Evolutionary conservation across 2,797 vertebrate genomes (phyloP).

Genomic region (Esox lucius): DNA sequence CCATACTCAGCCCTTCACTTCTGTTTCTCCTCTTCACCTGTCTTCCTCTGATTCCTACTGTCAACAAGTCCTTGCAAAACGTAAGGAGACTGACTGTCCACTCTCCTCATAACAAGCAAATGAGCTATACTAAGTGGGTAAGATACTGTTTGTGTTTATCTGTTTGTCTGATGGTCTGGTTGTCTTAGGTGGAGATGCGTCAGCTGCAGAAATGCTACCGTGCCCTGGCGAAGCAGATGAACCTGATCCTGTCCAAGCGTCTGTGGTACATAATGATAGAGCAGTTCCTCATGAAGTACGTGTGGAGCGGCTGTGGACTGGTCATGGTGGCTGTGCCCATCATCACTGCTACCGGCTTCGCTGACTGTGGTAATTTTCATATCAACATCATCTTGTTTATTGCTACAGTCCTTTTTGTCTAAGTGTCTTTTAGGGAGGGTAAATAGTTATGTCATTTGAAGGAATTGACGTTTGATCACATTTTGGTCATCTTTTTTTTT

Average conservation of each 20-base stretch:
- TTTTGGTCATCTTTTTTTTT: background rate
- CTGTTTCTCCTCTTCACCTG: too few species aligned
- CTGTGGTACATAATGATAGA: conserved; percentile 99
- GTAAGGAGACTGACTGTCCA: too few species aligned
- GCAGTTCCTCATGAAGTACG: conserved; percentile 99
- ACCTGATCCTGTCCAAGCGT: conserved; percentile 95
- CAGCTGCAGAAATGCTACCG: conserved; percentile 96
- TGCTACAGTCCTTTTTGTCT: background rate
- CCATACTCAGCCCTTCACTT: too few species aligned
- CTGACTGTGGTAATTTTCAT: conserved; percentile 84
- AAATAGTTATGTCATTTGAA: background rate
- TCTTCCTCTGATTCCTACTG: too few species aligned
- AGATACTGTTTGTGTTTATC: background rate
- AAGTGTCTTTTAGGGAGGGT: background rate
- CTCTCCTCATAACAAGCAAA: too few species aligned
- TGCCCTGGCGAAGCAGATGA: conserved; percentile 91
- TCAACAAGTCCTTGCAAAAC: too few species aligned
- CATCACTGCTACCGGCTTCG: conserved; percentile 95
- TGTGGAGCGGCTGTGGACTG: conserved; percentile 94
- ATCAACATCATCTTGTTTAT: background rate
- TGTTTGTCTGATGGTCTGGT: background rate
- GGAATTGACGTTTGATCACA: background rate
- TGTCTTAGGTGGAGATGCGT: conserved; percentile 90
- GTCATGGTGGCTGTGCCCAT: conserved; percentile 98
- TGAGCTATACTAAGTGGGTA: background rate